Percentiles rank a stretch among this genome's conserved stretches.
phyloP scores from a whole-genome alignment of 2,888 invertebrate species.

The Dyspetes luteomarginatus region DNA sequence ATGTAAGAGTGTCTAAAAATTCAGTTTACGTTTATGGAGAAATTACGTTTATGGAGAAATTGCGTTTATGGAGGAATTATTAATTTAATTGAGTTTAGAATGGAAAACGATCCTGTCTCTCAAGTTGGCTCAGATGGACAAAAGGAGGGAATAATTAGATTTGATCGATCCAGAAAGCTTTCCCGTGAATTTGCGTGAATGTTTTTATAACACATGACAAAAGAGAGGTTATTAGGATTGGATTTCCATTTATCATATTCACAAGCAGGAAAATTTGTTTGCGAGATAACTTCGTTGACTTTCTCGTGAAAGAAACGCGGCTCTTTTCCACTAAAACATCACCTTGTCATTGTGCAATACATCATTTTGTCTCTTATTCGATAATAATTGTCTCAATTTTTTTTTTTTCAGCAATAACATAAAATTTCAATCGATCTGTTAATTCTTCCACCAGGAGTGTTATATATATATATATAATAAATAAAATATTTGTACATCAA shows the following conservation, averaged over 20 bases:
- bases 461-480: neutral
- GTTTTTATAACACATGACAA: too few relatives aligned
- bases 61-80: too few relatives aligned
- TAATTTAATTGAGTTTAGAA: too few relatives aligned
- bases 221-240: too few relatives aligned
- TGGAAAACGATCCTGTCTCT: neutral
- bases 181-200: too few relatives aligned
- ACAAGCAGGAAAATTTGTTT: neutral
- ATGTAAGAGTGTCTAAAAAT: too few relatives aligned
- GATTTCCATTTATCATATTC: neutral
- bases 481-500: neutral
- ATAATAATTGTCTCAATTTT: conserved; percentile 18
- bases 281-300: neutral
- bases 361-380: conserved; percentile 42
- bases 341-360: conserved; percentile 57
- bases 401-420: conserved; percentile 36
- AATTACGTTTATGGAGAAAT: too few relatives aligned
- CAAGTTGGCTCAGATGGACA: too few relatives aligned
- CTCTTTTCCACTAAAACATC: conserved; percentile 36
- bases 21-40: too few relatives aligned
- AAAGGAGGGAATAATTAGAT: too few relatives aligned
- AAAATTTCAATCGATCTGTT: conserved; percentile 22
- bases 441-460: neutral
- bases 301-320: conserved; percentile 13
- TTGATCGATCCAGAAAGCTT: too few relatives aligned